These are phyloP conservation scores for Alcedo quadribrachys DNA, from an alignment of 2,797 vertebrate species.

Conservation along the genomic window DNA sequence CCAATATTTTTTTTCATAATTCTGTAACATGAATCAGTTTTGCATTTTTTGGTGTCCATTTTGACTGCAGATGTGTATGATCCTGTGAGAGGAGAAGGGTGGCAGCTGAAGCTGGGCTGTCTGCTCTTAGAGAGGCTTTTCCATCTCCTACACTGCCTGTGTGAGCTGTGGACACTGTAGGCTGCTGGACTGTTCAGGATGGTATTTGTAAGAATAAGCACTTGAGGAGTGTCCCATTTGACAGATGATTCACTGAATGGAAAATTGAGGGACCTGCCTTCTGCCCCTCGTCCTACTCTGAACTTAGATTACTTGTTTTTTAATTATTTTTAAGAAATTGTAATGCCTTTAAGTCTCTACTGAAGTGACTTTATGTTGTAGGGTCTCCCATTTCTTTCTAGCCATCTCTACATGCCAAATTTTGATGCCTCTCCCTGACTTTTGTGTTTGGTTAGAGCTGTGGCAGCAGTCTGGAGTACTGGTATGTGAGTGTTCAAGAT, in stretches of 20 bases:
- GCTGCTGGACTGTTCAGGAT: background rate
- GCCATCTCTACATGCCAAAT: background rate
- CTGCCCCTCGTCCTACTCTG: background rate
- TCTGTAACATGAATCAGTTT: background rate
- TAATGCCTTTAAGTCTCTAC: background rate
- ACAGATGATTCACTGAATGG: background rate
- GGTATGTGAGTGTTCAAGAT: background rate
- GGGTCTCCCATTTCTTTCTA: background rate
- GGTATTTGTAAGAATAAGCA: background rate
- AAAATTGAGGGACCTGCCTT: background rate
- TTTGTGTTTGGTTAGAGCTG: background rate
- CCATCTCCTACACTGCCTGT: background rate
- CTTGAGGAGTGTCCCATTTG: background rate
- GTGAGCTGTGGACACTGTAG: background rate
- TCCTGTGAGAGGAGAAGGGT: background rate
- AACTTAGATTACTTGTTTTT: background rate
- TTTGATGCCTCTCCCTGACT: background rate
- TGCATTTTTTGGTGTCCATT: background rate
- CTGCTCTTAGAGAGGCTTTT: background rate
- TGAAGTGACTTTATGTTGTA: background rate
- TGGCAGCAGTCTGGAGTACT: background rate
- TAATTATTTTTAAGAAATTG: background rate
- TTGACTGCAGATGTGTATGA: background rate
- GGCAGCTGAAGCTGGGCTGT: background rate
- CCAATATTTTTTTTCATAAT: background rate